Conservation (phyloP, 2,797 vertebrate species). For the Sciurus vulgaris region DNA sequence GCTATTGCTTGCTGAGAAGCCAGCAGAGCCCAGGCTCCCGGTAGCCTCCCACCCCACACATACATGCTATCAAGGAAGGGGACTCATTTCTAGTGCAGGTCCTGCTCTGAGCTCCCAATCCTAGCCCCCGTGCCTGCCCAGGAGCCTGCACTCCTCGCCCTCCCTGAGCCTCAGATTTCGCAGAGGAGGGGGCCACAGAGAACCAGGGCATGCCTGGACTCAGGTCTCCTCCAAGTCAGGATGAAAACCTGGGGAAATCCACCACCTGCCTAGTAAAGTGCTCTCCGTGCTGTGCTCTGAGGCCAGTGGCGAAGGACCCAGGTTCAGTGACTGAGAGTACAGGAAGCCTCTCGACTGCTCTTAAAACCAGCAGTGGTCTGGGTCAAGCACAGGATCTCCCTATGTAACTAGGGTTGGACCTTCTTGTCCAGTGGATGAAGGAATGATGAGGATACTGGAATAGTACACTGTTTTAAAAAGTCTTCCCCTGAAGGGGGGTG, state of each 20-base stretch:
- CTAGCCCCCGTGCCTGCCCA: neutral
- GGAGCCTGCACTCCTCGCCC: neutral
- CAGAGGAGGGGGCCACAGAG: neutral
- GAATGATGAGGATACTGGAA: neutral
- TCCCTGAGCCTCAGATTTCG: neutral
- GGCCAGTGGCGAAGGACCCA: neutral
- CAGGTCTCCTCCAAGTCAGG: neutral
- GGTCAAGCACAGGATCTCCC: neutral
- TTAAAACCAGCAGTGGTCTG: neutral
- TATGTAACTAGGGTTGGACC: neutral
- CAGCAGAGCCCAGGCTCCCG: neutral
- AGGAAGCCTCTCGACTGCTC: neutral
- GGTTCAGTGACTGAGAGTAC: neutral
- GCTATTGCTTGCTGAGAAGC: neutral
- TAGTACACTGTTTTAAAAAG: neutral
- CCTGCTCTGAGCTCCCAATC: neutral
- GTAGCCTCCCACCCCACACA: no score
- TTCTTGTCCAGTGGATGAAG: neutral
- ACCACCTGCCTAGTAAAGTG: accelerated
- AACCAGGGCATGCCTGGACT: neutral
- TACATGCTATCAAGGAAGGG: no score
- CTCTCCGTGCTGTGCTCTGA: neutral
- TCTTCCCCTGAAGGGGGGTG: neutral
- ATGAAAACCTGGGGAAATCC: neutral
- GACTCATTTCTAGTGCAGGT: neutral